A percentile compares a stretch with the other conserved stretches of the same genome.
These are phyloP conservation scores for Syrrhaptes paradoxus DNA, from an alignment of 2,113 vertebrate genomes.

Conservation along the genomic window DNA sequence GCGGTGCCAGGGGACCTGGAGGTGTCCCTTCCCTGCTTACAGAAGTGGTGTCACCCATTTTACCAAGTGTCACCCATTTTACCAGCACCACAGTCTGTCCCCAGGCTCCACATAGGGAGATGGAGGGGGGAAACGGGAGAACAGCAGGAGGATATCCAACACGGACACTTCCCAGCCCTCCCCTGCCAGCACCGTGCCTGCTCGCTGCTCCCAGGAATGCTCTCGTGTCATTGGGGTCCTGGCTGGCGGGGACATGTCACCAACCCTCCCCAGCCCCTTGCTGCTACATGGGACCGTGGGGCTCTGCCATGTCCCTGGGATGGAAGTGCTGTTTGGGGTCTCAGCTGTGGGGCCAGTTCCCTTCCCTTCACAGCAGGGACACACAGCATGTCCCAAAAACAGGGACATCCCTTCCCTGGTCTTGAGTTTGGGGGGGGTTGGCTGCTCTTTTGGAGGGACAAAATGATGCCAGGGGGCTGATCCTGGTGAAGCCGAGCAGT, in stretches of 20 bases:
- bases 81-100: not conserved
- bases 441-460: not conserved
- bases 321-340: not conserved
- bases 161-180: not conserved
- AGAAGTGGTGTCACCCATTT: not conserved
- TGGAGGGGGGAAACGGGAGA: accelerated
- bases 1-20: not conserved
- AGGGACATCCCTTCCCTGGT: not conserved
- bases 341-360: not conserved
- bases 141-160: not conserved
- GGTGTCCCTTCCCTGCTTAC: not conserved
- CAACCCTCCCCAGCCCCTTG: not conserved
- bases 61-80: not conserved
- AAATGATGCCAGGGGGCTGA: not conserved
- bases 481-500: not conserved
- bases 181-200: not conserved
- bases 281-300: accelerated
- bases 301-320: not conserved
- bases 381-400: accelerated
- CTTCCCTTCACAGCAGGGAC: not conserved
- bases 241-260: not conserved
- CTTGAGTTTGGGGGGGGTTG: accelerated
- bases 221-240: accelerated
- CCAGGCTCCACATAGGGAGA: accelerated
- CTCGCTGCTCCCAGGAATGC: accelerated